phyloP scores from a whole-genome alignment of 2,888 invertebrate genomes.

The Pasiphila rectangulata region DNA sequence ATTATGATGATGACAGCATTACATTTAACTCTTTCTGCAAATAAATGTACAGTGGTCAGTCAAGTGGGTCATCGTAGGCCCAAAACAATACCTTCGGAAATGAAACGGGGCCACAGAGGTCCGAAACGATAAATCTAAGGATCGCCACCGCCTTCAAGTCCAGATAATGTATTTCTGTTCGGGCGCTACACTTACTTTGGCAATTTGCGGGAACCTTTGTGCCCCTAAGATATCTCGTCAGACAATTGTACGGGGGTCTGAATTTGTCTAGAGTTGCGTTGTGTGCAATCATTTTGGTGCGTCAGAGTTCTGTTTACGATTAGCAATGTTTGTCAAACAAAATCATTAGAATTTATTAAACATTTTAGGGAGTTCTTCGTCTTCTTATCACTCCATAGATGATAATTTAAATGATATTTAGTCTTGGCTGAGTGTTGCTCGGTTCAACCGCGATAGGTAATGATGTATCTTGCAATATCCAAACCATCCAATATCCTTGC shows the following conservation, averaged over 20 bases:
- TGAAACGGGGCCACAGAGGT: slow-evolving; percentile 56
- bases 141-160: slow-evolving; percentile 63
- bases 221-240: slow-evolving; percentile 79
- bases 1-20: too few species aligned
- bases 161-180: slow-evolving; percentile 80
- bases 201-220: slow-evolving; percentile 80
- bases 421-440: too few species aligned
- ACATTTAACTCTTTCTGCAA: slow-evolving; percentile 1
- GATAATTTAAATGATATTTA: too few species aligned
- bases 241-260: slow-evolving; percentile 67
- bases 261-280: slow-evolving; percentile 38
- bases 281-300: slow-evolving; percentile 23
- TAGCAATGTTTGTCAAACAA: background rate
- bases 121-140: slow-evolving; percentile 67
- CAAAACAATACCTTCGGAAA: slow-evolving; percentile 53
- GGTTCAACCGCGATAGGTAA: background rate
- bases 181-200: slow-evolving; percentile 79
- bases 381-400: too few species aligned
- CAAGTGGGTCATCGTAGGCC: slow-evolving; percentile 11
- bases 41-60: slow-evolving; percentile 1
- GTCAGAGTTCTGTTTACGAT: background rate
- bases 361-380: too few species aligned
- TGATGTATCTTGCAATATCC: too few species aligned
- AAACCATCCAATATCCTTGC: too few species aligned
- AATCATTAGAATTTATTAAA: too few species aligned